A percentile compares a stretch with the other conserved stretches of the same genome.
Evolutionary conservation across 2,113 vertebrate species (phyloP).

Genomic region (Apaloderma vittatum): DNA sequence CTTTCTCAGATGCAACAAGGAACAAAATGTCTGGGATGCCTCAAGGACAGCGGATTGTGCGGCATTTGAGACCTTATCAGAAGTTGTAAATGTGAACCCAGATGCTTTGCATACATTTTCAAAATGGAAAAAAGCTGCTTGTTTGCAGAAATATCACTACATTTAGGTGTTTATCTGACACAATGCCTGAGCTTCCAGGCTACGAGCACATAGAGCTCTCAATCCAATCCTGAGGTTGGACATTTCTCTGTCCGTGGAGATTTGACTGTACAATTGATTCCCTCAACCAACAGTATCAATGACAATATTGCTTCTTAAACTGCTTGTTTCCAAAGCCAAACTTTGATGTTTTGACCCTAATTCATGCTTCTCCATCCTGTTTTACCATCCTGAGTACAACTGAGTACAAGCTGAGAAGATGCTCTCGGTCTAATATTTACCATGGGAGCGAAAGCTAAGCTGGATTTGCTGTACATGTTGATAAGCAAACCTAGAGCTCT

Average conservation of each 20-base stretch:
- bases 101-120: background rate
- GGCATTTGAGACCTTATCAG: background rate
- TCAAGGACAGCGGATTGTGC: background rate
- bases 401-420: background rate
- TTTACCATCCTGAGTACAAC: background rate
- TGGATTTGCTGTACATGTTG: background rate
- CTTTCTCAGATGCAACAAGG: background rate
- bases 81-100: background rate
- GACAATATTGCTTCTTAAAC: rapidly evolving
- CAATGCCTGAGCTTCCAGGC: background rate
- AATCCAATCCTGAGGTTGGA: background rate
- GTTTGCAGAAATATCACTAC: background rate
- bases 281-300: background rate
- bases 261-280: background rate
- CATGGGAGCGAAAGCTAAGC: rapidly evolving
- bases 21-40: background rate
- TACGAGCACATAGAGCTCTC: background rate
- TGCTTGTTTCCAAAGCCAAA: background rate
- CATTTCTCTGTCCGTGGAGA: background rate
- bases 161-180: background rate
- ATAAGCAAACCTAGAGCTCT: background rate
- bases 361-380: background rate
- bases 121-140: background rate
- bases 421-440: background rate
- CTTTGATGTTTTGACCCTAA: background rate